Base-by-base conservation (phyloP, 2,888 invertebrate genomes). In the Clanis bilineata region DNA sequence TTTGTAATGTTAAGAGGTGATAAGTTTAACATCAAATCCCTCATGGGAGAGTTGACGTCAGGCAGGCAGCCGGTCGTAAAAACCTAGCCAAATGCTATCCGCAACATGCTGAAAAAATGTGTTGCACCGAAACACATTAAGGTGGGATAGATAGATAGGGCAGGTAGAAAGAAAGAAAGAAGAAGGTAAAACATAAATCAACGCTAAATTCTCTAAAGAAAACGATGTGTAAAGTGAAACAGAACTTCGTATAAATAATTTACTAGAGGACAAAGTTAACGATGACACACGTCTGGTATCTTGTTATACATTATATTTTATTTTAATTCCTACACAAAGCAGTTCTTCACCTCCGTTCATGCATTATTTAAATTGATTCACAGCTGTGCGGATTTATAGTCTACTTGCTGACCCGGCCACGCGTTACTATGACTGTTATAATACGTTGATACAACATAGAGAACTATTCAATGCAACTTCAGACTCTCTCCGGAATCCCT, bases 301-400 rank as follows among this genome's bases (percentile, higher is more conserved):
- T 51, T 28, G 15, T 28, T 51, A 51, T 28, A 51, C 25, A n/a
- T 51, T 28, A 44, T 44, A 39, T 51, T 51, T 51, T 51, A 51
- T 45, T 45, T 25, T 51, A 51, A 51, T 28, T 51, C 28, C 28
- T 18, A 18, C 28, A 51, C 28, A 18, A 28, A 28, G 47, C 6
- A 51, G 28, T 51, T 15, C 28, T 51, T 51, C 28, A 51, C 15
- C 28, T 15, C 7, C 15, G 47, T 28, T 51, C 15, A 51, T 51
- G 28, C 47, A 51, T 51, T 51, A 51, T 51, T 51, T 51, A 51
- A 51, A 51, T 28, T 28, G 23, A 25, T 25, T n/a, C 28, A 51
- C 47, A 28, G 47, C 47, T 51, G 28, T 18, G 47, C 9, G 47
- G 25, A 25, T 45, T 25, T 44, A n/a, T 45, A 25, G 15, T 10